Conservation (phyloP, 2,113 vertebrate genomes). For the Grus americana region DNA sequence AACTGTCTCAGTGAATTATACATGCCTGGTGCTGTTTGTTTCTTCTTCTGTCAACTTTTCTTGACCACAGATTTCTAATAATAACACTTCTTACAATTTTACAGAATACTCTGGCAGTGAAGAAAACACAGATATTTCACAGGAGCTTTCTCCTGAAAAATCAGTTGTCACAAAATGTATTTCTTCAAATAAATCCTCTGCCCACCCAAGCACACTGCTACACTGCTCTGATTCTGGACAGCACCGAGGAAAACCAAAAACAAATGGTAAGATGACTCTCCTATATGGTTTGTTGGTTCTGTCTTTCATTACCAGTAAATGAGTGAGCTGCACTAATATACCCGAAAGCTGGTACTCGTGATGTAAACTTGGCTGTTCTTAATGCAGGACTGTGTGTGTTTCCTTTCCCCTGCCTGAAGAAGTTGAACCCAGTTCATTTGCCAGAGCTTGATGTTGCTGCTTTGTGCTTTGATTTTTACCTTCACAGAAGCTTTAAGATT, state of each 20-base stretch:
- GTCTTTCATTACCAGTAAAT: neutral
- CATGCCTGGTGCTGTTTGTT: neutral
- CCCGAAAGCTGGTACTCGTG: fast-evolving
- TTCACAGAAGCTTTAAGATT: neutral
- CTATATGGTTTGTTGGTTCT: neutral
- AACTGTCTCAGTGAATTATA: neutral
- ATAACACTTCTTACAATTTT: neutral
- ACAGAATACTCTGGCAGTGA: constrained; percentile 81
- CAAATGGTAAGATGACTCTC: constrained; percentile 66
- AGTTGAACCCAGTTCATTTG: neutral
- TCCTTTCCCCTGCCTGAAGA: neutral
- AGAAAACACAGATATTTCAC: constrained; percentile 79
- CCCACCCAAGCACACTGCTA: constrained; percentile 78
- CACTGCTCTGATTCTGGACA: constrained; percentile 80
- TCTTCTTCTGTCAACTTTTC: neutral
- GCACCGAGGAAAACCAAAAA: constrained; percentile 79
- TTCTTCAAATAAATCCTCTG: constrained; percentile 74
- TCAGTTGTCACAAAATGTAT: constrained; percentile 71
- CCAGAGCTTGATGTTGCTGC: neutral
- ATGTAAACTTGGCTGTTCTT: neutral
- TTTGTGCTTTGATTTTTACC: neutral
- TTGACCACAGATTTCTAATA: neutral
- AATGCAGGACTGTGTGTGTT: fast-evolving
- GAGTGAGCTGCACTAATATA: neutral
- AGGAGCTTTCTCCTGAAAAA: constrained; percentile 75